Percentiles rank a stretch among this genome's conserved stretches.
Evolutionary conservation across 1,140 invertebrate species (phyloP).

Genomic region (Aphaenogaster ashmeadi): DNA sequence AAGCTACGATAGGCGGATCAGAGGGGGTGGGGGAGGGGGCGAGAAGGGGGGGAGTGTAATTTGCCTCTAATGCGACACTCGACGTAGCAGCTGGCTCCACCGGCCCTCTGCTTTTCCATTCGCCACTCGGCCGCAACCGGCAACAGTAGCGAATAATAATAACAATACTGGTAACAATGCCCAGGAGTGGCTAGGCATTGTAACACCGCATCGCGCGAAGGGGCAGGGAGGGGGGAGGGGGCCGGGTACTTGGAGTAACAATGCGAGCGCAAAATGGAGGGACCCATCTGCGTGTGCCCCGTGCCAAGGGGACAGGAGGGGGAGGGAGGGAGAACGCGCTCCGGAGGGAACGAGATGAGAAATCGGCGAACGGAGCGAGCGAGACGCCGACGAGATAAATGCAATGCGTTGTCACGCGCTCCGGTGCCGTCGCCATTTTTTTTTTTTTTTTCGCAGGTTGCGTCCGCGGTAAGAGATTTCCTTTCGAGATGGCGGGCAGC

Average conservation of each 20-base stretch:
- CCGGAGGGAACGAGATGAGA: not conserved
- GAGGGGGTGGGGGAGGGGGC: constrained; percentile 27
- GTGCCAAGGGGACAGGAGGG: constrained; percentile 30
- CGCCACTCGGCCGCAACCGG: constrained; percentile 76
- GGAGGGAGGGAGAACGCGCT: constrained; percentile 16
- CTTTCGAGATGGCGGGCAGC: constrained; percentile 10
- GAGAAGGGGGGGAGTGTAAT: constrained; percentile 67
- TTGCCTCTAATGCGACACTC: constrained; percentile 78
- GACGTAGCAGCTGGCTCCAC: constrained; percentile 74
- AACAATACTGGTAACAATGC: constrained; percentile 83
- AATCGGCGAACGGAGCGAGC: constrained; percentile 1
- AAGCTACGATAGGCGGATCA: constrained; percentile 37
- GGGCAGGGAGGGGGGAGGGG: constrained; percentile 69
- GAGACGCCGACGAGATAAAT: constrained; percentile 18
- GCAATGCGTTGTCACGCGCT: constrained; percentile 25
- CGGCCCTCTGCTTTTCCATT: constrained; percentile 74
- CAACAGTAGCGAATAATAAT: constrained; percentile 86
- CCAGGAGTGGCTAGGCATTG: constrained; percentile 77
- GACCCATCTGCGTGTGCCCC: constrained; percentile 82
- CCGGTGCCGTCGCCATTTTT: constrained; percentile 26
- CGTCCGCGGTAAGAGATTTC: not conserved
- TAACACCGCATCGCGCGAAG: constrained; percentile 63
- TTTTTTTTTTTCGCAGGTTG: constrained; percentile 21
- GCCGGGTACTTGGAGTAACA: constrained; percentile 85
- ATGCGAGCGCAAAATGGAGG: constrained; percentile 86